phyloP scores from a whole-genome alignment of 2,113 vertebrate species.

The Psettodes erumei region DNA sequence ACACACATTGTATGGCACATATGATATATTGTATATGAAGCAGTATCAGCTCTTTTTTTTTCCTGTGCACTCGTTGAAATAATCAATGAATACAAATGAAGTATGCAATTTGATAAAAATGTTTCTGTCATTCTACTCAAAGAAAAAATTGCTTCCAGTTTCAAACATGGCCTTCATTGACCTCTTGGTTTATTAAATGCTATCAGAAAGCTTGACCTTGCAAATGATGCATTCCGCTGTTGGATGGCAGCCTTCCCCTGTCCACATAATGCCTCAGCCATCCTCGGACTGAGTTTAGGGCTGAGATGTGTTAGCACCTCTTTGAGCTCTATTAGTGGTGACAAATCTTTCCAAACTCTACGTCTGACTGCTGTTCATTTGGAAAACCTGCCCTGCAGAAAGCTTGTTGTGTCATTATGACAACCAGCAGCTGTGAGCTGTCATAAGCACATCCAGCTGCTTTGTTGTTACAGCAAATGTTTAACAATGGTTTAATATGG shows the following conservation, averaged over 20 bases:
- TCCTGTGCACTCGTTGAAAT: background rate
- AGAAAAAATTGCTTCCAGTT: background rate
- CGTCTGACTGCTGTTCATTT: background rate
- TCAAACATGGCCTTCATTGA: background rate
- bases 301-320: background rate
- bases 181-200: no score
- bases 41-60: background rate
- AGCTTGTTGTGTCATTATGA: background rate
- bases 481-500: background rate
- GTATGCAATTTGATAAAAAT: background rate
- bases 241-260: background rate
- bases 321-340: background rate
- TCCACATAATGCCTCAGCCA: background rate
- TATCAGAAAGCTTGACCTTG: background rate
- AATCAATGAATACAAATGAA: background rate
- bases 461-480: background rate
- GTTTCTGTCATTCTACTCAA: background rate
- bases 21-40: background rate
- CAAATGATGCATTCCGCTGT: background rate
- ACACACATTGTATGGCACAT: no score
- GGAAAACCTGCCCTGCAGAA: background rate
- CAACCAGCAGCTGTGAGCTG: background rate
- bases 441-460: background rate
- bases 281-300: no score
- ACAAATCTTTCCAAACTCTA: slow-evolving; percentile 2